phyloP scores from a whole-genome alignment of 1,140 invertebrate genomes.

The Papilio xuthus region DNA sequence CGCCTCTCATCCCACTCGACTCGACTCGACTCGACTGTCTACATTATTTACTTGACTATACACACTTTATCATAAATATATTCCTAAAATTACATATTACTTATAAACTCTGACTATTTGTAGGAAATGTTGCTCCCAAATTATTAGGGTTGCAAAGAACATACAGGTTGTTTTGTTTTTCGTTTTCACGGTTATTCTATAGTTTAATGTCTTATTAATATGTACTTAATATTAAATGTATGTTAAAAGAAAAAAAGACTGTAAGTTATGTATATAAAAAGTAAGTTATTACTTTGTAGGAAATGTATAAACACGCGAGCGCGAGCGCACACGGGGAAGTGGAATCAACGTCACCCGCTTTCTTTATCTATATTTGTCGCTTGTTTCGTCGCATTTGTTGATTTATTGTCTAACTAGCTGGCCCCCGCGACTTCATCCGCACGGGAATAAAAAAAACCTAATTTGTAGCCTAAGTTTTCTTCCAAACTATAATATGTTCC shows the following conservation, averaged over 20 bases:
- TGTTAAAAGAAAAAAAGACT: neutral
- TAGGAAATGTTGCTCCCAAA: too few relatives aligned
- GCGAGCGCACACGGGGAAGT: neutral
- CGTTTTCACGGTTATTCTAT: too few relatives aligned
- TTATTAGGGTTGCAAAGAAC: too few relatives aligned
- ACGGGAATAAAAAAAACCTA: too few relatives aligned
- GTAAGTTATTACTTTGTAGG: neutral
- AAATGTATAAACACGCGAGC: neutral
- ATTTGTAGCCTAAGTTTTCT: too few relatives aligned
- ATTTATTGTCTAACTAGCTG: neutral
- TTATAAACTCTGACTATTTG: too few relatives aligned
- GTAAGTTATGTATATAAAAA: neutral
- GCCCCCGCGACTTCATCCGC: too few relatives aligned
- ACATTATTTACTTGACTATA: slow-evolving; percentile 4
- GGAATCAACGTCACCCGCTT: neutral
- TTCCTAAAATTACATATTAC: neutral
- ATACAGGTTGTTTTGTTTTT: too few relatives aligned
- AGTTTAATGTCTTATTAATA: too few relatives aligned
- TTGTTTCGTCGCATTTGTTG: neutral
- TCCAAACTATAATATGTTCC: too few relatives aligned
- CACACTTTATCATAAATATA: slow-evolving; percentile 2
- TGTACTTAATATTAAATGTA: neutral
- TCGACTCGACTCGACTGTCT: neutral
- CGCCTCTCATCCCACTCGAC: neutral
- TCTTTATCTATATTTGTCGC: neutral